Base-by-base conservation (phyloP, 2,888 invertebrate species). In the Taphrorychus bicolor region DNA sequence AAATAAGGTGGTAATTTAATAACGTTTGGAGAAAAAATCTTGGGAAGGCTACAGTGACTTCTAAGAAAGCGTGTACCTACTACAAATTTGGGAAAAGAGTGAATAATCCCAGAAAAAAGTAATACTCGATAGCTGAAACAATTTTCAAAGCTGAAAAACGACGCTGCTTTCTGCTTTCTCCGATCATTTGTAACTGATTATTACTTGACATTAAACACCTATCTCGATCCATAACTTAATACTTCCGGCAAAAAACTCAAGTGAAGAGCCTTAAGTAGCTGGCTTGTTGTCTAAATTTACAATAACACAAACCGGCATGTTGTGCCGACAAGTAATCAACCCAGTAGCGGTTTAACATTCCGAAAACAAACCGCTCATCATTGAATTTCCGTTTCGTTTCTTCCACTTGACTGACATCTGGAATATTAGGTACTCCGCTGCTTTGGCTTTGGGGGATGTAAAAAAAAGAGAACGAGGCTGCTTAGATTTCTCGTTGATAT, bases 311-410 rank as follows among this genome's bases (percentile, higher is more conserved):
- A 53, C 60, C 52, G 52, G 53, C 60, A 61, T 61, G 52, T 61
- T 61, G 52, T 16, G 45, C 60, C 52, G 60, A 61, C 60, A 61
- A 53, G 42, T 61, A 61, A 61, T 61, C 53, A 61, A 61, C 23
- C 22, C 14, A n/a, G n/a, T n/a, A n/a, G 24, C 52, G 53, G 52
- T 14, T 41, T 45, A 53, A 61, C 42, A 53, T 61, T 53, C 24
- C 53, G 23, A 53, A 61, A 61, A 53, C 53, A 61, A 61, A 61
- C 60, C 42, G n/a, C n/a, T n/a, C n/a, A 61, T 60, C 21, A 52
- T 60, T 60, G 52, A 60, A 60, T 56, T 63, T 63, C 63, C 63
- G 56, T 49, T 63, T 63, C 11, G 32, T 3, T 32, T 32, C 32
- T 32, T 32, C 32, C 32, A 32, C 32, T 32, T 32, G 32, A 32